Base-by-base conservation (phyloP, 2,888 invertebrate species). In the Oscheius myriophilus region DNA sequence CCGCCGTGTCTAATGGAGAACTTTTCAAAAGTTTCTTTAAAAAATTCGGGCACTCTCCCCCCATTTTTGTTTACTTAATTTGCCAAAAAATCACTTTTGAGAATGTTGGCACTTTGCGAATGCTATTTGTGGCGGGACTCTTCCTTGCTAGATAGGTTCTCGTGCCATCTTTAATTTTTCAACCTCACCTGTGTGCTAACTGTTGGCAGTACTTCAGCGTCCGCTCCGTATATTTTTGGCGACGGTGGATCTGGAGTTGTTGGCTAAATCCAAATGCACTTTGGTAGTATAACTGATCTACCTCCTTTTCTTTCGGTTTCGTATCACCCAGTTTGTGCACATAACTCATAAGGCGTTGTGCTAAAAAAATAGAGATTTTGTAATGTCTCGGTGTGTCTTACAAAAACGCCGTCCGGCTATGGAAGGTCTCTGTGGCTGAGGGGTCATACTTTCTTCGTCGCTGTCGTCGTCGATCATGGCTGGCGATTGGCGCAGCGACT, bases 341-440 rank as follows among this genome's bases (percentile, higher is more conserved):
- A 55, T 75, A 77, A 64, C 72, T 75, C 73, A 77, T 75, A 16
- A 77, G 23, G 1, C 77, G 67, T 69, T 77, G 77, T 11, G 75
- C 78, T 75, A 54, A 52, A 71, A 55, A 16, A 12, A 18, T 4
- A n/a, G 14, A 6, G 4, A n/a, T 54, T 25, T 54, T 25, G 21
- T 12, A 2, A 6, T 6, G 4, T 54, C 12, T 26, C 21, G 7
- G 12, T 58, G 23, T 3, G 55, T 64, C 75, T 70, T 12, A 77
- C 77, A 77, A 26, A 77, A 77, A 51, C 77, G 65, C 33, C 77
- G 23, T 39, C 69, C 70, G 51, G 69, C 64, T 14, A 75, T 58
- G 0, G 49, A 49, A 0, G 33, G n/a, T 33, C 61, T 46, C 18
- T 33, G 25, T 7, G 49, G 61, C 7, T 33, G 16, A 6, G 51